A percentile compares a stretch with the other conserved stretches of the same genome.
Evolutionary conservation across 2,113 vertebrate species (phyloP).

Genomic region (Pangasianodon gigas): DNA sequence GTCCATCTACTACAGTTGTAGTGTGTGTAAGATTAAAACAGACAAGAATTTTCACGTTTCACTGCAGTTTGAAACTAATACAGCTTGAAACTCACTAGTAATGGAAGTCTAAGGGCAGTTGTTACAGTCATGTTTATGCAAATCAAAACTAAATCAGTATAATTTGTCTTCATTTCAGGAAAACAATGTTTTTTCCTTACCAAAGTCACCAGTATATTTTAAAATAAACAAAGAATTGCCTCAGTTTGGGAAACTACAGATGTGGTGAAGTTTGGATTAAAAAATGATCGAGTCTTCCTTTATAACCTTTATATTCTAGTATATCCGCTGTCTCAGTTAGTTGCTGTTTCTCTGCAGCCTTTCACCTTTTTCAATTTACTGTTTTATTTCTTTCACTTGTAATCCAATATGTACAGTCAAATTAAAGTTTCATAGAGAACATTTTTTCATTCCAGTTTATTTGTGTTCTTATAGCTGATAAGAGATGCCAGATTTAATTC

Average conservation of each 20-base stretch:
- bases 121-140: background rate
- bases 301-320: background rate
- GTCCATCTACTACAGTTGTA: background rate
- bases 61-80: background rate
- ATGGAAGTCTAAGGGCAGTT: background rate
- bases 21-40: background rate
- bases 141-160: background rate
- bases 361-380: background rate
- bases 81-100: background rate
- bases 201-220: background rate
- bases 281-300: background rate
- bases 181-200: background rate
- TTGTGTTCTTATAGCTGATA: conserved; percentile 23
- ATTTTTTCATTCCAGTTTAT: conserved; percentile 46
- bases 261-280: background rate
- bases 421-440: conserved; percentile 59
- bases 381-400: background rate
- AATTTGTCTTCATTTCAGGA: too few species aligned
- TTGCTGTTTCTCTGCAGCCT: background rate
- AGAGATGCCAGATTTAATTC: conserved; percentile 9
- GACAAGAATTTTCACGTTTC: background rate
- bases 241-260: background rate
- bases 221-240: background rate
- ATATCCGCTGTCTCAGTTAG: background rate
- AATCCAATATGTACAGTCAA: conserved; percentile 63